Percentiles rank a stretch among this genome's conserved stretches.
Evolutionary conservation across 2,888 invertebrate genomes (phyloP).

Genomic region (Phrixothrix hirtus): DNA sequence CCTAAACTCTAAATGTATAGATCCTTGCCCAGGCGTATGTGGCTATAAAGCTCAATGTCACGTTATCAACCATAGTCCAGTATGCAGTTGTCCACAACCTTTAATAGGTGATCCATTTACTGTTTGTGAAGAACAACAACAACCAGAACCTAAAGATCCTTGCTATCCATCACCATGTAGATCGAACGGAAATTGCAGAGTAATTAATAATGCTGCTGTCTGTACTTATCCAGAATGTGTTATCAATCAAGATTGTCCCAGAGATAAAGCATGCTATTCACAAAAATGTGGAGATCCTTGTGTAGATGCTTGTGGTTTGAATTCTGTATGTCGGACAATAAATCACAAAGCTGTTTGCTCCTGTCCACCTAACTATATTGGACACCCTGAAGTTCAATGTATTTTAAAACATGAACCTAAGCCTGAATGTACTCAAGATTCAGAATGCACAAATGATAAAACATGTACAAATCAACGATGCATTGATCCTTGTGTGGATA

Average conservation of each 20-base stretch:
- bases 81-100: conserved; percentile 76
- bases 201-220: conserved; percentile 69
- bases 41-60: conserved; percentile 77
- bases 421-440: conserved; percentile 76
- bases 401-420: conserved; percentile 61
- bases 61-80: conserved; percentile 82
- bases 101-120: conserved; percentile 82
- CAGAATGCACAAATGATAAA: conserved; percentile 80
- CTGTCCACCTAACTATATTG: conserved; percentile 77
- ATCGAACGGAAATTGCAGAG: conserved; percentile 78
- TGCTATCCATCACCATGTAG: conserved; percentile 85
- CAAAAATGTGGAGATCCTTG: conserved; percentile 87
- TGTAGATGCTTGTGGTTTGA: conserved; percentile 78
- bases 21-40: conserved; percentile 81
- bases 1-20: conserved; percentile 75
- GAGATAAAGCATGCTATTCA: conserved; percentile 77
- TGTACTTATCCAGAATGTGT: conserved; percentile 87
- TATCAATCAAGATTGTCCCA: conserved; percentile 84
- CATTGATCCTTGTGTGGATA: conserved; percentile 72
- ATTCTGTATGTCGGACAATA: conserved; percentile 77
- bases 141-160: conserved; percentile 66
- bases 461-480: conserved; percentile 79
- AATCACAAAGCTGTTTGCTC: conserved; percentile 83
- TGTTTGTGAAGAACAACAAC: conserved; percentile 61
- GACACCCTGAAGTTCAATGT: conserved; percentile 78